Conservation (phyloP, 2,888 invertebrate species). For the Ornithoptera alexandrae region DNA sequence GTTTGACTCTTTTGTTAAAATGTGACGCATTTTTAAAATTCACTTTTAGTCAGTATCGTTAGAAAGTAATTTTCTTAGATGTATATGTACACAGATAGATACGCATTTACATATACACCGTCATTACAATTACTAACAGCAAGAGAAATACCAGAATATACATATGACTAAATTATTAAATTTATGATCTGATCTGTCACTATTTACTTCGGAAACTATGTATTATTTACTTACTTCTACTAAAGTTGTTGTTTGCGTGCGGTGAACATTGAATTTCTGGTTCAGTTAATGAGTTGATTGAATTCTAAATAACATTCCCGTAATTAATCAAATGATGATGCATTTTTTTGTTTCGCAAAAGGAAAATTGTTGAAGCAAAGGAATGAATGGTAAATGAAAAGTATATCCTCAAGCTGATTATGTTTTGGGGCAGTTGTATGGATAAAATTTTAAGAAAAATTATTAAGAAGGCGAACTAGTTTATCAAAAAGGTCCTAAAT, state of each 20-base stretch:
- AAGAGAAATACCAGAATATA: no score
- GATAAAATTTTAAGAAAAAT: no score
- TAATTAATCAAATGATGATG: slow-evolving; percentile 6
- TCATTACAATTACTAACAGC: no score
- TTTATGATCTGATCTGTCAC: neutral
- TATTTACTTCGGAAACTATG: neutral
- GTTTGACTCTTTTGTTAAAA: no score
- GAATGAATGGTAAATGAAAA: neutral
- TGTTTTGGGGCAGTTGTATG: no score
- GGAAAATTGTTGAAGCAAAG: neutral
- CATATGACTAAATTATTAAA: neutral
- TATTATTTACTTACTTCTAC: neutral
- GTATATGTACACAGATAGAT: no score
- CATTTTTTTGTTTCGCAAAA: neutral
- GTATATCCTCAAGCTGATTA: neutral
- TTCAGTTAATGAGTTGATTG: slow-evolving; percentile 5
- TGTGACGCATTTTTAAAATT: no score
- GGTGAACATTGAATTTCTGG: neutral
- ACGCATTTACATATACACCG: no score
- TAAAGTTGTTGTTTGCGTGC: neutral
- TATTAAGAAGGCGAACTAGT: no score
- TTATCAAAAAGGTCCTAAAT: no score
- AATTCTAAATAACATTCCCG: slow-evolving; percentile 8
- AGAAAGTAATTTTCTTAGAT: no score
- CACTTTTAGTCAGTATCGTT: no score